Evolutionary conservation across 1,140 invertebrate genomes (phyloP).

Genomic region (Hypothenemus hampei): DNA sequence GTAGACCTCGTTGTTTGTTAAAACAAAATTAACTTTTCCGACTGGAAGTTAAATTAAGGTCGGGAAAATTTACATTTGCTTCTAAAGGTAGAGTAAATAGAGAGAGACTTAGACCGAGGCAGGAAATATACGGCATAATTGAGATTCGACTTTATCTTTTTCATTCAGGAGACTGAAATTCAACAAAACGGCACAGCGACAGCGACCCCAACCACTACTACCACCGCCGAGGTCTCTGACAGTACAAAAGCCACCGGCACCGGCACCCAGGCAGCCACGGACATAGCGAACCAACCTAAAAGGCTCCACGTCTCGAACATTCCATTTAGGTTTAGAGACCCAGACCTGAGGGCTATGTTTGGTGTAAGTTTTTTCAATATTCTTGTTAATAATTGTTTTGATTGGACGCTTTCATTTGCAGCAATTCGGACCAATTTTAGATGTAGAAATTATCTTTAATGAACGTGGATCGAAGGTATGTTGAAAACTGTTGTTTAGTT

Average conservation of each 20-base stretch:
- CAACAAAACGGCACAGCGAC: constrained; percentile 35
- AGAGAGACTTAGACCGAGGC: no score
- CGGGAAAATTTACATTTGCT: no score
- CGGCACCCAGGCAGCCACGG: constrained; percentile 33
- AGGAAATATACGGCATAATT: no score
- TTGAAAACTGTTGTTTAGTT: constrained; percentile 36
- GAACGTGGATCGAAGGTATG: constrained; percentile 99
- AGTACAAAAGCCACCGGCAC: constrained; percentile 31
- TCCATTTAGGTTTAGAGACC: constrained; percentile 97
- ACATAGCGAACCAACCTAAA: constrained; percentile 63
- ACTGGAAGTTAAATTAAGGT: no score
- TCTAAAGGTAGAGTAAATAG: no score
- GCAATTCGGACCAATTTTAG: constrained; percentile 97
- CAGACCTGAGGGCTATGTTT: constrained; percentile 95
- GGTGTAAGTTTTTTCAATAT: constrained; percentile 83
- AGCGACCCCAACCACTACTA: constrained; percentile 40
- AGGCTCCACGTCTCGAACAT: constrained; percentile 96
- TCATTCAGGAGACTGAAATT: constrained; percentile 28
- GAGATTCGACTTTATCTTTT: no score
- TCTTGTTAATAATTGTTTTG: background rate
- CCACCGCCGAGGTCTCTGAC: constrained; percentile 38
- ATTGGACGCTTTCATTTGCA: constrained; percentile 54
- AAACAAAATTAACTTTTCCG: no score
- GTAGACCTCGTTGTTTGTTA: no score
- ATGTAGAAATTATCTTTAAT: constrained; percentile 99